Evolutionary conservation across 2,797 vertebrate species (phyloP), one percentile per base, ranked within the genome.

Genomic region (Sebastes vulpes): DNA sequence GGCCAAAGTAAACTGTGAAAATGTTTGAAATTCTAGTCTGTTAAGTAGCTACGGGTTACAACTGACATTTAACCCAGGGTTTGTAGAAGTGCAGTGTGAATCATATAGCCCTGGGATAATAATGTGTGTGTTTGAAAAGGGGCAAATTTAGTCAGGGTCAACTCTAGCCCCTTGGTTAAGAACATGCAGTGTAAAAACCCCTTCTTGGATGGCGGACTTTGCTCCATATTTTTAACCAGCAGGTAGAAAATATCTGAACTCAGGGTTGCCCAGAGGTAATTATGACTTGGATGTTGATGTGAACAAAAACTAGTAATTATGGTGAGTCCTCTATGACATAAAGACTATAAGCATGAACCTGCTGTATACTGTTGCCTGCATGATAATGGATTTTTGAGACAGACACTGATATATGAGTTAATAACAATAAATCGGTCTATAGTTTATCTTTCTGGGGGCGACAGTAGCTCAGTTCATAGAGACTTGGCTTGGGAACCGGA

Each of bases 351-450:
- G 5, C 4, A 50, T 75, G 26, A 52, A 7, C 53, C 12, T 53
- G 42, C 3, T n/a, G 3, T 46, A 3, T 0, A 35, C 18, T 9
- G 2, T 1, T 6, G 53, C 9, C 9, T 0, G 0, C 0, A 0
- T 1, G 16, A 16, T 3, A 18, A 32, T 23, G 2, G 14, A 18
- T 7, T 48, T 31, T 35, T 10, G 9, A 14, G 8, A 28, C 3
- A n/a, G 5, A 28, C 18, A 32, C 1, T 3, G 3, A 38, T 20
- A 38, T 20, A 42, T 18, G 38, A 18, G 38, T 3, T 42, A 42
- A 42, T 42, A 18, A 18, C 38, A 42, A 18, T 42, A 42, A 16
- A 42, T 18, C 14, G 0, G 38, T 42, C 38, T 42, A 7, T 42
- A 42, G 38, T 42, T 42, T 42, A 42, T 42, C 38, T 42, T 42